These are phyloP conservation scores for Morpho helenor DNA, from an alignment of 2,888 invertebrate genomes.

Conservation along the genomic window DNA sequence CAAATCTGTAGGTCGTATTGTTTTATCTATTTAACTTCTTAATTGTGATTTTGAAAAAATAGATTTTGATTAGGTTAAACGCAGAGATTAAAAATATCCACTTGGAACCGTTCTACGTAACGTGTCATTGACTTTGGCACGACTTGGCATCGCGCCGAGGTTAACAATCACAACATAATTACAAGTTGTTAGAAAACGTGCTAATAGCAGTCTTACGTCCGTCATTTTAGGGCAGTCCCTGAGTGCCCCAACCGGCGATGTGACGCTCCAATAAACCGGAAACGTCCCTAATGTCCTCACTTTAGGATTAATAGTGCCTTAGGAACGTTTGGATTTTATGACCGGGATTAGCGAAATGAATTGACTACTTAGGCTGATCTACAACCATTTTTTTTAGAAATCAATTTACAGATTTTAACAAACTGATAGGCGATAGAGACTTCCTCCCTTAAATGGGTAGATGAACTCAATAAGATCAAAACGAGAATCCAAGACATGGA, in stretches of 20 bases:
- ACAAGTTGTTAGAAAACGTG: not conserved
- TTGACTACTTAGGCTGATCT: too few species aligned
- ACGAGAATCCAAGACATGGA: too few species aligned
- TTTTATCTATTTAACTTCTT: too few species aligned
- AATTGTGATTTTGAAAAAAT: too few species aligned
- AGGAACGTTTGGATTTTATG: conserved; percentile 6
- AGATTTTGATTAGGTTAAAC: too few species aligned
- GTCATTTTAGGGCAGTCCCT: not conserved
- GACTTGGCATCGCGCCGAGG: conserved; percentile 1
- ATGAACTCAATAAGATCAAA: too few species aligned
- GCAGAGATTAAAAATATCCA: too few species aligned
- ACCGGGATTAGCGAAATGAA: not conserved
- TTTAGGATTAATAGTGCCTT: conserved; percentile 8
- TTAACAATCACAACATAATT: not conserved
- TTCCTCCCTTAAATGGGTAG: too few species aligned
- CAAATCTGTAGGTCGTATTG: too few species aligned
- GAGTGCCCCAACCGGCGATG: not conserved
- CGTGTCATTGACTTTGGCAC: conserved; percentile 2
- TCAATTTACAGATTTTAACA: too few species aligned
- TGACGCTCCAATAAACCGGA: conserved; percentile 3
- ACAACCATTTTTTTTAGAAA: too few species aligned
- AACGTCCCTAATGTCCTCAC: conserved; percentile 4
- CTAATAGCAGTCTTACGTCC: not conserved
- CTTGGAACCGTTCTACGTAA: not conserved
- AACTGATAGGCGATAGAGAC: too few species aligned